These are phyloP conservation scores for Scatophagus argus DNA, from an alignment of 2,113 vertebrate species.

Conservation along the genomic window DNA sequence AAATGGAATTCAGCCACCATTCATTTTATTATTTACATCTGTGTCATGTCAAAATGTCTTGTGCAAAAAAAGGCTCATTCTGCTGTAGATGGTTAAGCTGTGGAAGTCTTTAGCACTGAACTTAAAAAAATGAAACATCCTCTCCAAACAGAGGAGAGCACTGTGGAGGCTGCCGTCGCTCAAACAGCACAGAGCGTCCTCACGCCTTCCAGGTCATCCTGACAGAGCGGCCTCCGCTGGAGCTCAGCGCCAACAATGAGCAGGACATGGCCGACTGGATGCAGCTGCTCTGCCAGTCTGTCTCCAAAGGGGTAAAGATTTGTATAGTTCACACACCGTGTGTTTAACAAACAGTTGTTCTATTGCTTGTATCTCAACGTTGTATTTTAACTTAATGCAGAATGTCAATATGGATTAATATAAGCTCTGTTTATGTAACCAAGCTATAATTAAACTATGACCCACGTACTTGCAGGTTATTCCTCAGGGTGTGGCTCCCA, in stretches of 20 bases:
- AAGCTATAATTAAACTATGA: not conserved
- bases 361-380: too few relatives aligned
- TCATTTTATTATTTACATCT: not conserved
- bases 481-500: slow-evolving; percentile 90
- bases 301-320: slow-evolving; percentile 94
- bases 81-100: not conserved
- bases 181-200: slow-evolving; percentile 91
- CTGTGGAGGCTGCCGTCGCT: slow-evolving; percentile 95
- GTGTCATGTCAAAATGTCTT: not conserved
- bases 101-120: not conserved
- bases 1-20: too few relatives aligned
- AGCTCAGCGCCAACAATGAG: slow-evolving; percentile 92
- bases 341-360: not conserved
- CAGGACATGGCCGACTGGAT: slow-evolving; percentile 98
- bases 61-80: not conserved
- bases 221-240: slow-evolving; percentile 91
- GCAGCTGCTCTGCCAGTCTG: slow-evolving; percentile 95
- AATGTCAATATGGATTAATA: not conserved
- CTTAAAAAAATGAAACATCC: not conserved
- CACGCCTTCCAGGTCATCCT: slow-evolving; percentile 97
- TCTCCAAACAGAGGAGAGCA: slow-evolving; percentile 89
- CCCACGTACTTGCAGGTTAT: slow-evolving; percentile 85
- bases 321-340: not conserved
- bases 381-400: not conserved
- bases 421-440: not conserved